A percentile compares a stretch with the other conserved stretches of the same genome.
Evolutionary conservation across 2,113 vertebrate genomes (phyloP).

Genomic region (Cyanistes caeruleus): DNA sequence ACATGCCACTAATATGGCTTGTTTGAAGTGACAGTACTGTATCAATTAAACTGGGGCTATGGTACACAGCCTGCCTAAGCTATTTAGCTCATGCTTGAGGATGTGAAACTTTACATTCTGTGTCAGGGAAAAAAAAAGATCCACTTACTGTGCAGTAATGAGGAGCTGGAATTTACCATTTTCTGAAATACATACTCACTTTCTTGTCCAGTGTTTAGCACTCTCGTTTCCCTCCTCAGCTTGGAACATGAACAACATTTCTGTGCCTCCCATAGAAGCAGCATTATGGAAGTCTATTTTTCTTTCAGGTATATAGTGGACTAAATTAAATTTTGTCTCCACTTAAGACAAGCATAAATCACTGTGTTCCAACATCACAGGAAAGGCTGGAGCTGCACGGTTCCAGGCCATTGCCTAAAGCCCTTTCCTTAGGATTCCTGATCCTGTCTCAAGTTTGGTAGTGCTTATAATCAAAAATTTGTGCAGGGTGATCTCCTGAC

Average conservation of each 20-base stretch:
- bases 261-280: background rate
- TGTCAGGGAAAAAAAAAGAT: background rate
- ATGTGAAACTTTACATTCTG: background rate
- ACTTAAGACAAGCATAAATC: background rate
- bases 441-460: background rate
- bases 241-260: background rate
- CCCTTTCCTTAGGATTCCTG: background rate
- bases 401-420: background rate
- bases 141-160: background rate
- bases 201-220: background rate
- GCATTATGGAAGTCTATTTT: background rate
- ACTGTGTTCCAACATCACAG: background rate
- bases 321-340: background rate
- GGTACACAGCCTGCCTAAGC: background rate
- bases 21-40: slow-evolving; percentile 56
- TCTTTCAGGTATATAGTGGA: background rate
- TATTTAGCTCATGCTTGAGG: slow-evolving; percentile 37
- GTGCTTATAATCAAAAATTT: background rate
- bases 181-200: background rate
- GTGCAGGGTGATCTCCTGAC: background rate
- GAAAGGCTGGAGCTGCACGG: background rate
- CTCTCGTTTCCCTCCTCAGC: background rate
- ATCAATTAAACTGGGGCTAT: slow-evolving; percentile 38
- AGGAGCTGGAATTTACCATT: background rate
- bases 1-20: slow-evolving; percentile 35